Evolutionary conservation across 2,113 vertebrate genomes (phyloP).

Genomic region (Chloropsis cyanopogon): DNA sequence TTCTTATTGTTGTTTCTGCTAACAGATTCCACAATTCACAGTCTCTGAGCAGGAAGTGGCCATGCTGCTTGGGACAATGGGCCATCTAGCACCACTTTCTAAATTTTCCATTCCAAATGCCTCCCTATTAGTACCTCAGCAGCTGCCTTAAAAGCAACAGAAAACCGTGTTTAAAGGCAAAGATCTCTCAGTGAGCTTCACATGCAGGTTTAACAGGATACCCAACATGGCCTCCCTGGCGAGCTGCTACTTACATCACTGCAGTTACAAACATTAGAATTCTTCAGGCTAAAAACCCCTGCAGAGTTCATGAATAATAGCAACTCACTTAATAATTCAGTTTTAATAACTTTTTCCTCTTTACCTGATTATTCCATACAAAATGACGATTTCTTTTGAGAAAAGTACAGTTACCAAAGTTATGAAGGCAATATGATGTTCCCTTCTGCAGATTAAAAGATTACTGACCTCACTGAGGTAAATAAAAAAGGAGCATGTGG

Average conservation of each 20-base stretch:
- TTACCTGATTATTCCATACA: not conserved
- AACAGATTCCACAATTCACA: not conserved
- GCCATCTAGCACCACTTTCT: not conserved
- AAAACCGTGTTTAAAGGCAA: not conserved
- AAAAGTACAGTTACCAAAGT: not conserved
- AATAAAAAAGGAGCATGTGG: slow-evolving; percentile 96
- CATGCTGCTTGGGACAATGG: not conserved
- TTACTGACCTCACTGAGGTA: slow-evolving; percentile 97
- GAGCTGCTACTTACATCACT: not conserved
- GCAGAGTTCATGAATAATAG: not conserved
- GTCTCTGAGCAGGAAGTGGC: not conserved
- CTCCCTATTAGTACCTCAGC: not conserved
- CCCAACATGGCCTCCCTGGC: not conserved
- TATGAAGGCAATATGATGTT: not conserved
- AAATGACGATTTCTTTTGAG: not conserved
- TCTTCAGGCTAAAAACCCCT: not conserved
- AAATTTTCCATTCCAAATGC: not conserved
- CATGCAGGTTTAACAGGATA: not conserved
- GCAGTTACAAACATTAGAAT: not conserved
- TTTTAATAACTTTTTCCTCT: not conserved
- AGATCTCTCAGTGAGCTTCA: not conserved
- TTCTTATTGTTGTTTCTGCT: not conserved
- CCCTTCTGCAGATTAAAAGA: not conserved
- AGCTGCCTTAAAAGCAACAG: not conserved
- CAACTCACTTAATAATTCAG: not conserved